Evolutionary conservation across 2,888 invertebrate species (phyloP), one percentile per base, ranked within the genome.

Genomic region (Amiota communis): DNA sequence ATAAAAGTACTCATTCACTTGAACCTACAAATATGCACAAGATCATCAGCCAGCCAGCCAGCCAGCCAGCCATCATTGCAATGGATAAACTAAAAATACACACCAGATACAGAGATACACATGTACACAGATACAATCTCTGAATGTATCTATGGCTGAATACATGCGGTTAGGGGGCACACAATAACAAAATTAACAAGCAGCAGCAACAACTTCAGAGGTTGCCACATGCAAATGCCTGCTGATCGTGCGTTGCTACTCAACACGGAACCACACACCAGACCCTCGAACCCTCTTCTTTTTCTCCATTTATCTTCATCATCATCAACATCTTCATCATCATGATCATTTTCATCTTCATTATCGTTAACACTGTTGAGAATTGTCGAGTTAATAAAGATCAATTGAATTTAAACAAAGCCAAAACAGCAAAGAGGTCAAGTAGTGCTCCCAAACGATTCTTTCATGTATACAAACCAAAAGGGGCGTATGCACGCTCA

Each of bases 361-460:
- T 63, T 6, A 36, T 63, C 53, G 53, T n/a, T 36, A 6, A 36
- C 36, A 6, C 59, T 59, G 65, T 64, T 70, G 70, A 70, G 49
- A 70, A 73, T 64, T 47, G 61, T 65, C 56, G 59, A 79, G 77
- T 83, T 84, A 84, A 83, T 83, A 80, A 84, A 84, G 84, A 83
- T 83, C 83, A 83, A 83, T 83, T 84, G 83, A 83, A 83, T 83
- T 83, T 84, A 81, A 83, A 84, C 83, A 83, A 84, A 84, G 83
- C 76, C 57, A 70, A 46, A 65, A 67, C 71, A 56, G 61, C 72
- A 64, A 68, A 71, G 77, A 78, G 76, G 78, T 78, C 79, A 81
- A 80, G 78, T 78, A 75, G 80, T 77, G 47, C 70, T 61, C 48
- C 36, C 36, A 0, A 36, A 36, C 36, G 23, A 23, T 23, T 23